Conservation (phyloP, 2,113 vertebrate species). For the Psittacara wagleri region DNA sequence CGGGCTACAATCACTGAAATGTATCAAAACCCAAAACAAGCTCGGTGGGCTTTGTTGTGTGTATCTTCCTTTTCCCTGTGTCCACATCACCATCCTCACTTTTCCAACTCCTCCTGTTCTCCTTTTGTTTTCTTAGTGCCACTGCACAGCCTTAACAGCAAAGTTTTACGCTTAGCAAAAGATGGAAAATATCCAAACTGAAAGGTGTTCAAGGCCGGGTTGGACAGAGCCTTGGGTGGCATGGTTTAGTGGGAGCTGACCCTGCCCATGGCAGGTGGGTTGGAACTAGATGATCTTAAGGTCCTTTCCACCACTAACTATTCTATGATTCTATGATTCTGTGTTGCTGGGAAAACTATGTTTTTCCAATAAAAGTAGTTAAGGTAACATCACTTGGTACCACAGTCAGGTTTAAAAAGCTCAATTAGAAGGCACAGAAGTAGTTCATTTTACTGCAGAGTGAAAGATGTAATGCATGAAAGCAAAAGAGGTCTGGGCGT, state of each 20-base stretch:
- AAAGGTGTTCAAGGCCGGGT: background rate
- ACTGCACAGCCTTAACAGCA: background rate
- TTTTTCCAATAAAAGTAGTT: background rate
- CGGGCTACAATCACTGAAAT: background rate
- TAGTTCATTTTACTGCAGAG: background rate
- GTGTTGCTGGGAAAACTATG: background rate
- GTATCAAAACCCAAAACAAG: background rate
- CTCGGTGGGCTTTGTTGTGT: background rate
- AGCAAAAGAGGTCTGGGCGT: background rate
- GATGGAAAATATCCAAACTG: background rate
- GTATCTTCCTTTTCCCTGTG: background rate
- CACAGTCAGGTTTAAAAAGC: conserved; percentile 2
- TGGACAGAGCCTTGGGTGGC: no score
- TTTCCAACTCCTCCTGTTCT: background rate
- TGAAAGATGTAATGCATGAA: background rate
- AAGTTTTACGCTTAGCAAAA: background rate
- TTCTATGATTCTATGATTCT: no score
- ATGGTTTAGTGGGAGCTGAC: no score
- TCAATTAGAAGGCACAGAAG: background rate
- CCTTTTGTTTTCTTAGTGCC: background rate
- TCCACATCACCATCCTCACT: background rate
- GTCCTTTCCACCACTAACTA: no score
- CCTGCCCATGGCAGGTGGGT: no score
- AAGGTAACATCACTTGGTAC: background rate
- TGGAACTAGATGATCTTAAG: no score